phyloP scores from a whole-genome alignment of 1,140 invertebrate species.

The Pseudomyrmex cubaensis region DNA sequence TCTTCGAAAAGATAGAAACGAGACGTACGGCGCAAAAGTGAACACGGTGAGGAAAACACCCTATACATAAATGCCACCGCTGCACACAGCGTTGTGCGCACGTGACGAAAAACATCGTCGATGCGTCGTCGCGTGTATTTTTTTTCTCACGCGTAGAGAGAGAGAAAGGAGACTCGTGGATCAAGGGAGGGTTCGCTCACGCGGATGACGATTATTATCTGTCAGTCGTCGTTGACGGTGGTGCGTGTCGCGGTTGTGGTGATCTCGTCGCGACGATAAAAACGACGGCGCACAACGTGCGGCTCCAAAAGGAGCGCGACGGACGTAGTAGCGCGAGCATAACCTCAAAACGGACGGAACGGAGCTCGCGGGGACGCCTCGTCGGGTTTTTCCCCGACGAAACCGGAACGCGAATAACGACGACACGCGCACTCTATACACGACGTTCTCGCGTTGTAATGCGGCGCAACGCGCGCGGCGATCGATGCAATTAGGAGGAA shows the following conservation, averaged over 20 bases:
- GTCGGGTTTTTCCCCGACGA: no score
- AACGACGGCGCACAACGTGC: background rate
- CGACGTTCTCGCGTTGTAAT: background rate
- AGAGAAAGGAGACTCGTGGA: no score
- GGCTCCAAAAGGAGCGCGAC: background rate
- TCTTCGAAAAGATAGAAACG: no score
- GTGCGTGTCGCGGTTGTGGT: no score
- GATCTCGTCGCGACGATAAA: no score
- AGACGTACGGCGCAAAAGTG: no score
- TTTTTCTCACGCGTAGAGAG: no score
- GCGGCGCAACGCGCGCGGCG: constrained; percentile 20
- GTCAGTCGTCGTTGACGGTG: no score
- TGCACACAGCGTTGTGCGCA: constrained; percentile 9
- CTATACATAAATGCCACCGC: background rate
- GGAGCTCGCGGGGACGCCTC: background rate
- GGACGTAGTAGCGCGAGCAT: background rate
- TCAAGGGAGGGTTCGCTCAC: no score
- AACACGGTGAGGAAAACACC: background rate
- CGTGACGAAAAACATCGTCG: constrained; percentile 12
- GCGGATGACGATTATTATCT: no score
- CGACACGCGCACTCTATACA: background rate
- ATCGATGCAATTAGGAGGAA: constrained; percentile 55
- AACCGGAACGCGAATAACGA: background rate
- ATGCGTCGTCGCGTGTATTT: background rate
- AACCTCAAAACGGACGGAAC: constrained; percentile 19